These are phyloP conservation scores for Micromussa lordhowensis DNA, from an alignment of 92 coral and sea anemone genomes.

Conservation along the genomic window DNA sequence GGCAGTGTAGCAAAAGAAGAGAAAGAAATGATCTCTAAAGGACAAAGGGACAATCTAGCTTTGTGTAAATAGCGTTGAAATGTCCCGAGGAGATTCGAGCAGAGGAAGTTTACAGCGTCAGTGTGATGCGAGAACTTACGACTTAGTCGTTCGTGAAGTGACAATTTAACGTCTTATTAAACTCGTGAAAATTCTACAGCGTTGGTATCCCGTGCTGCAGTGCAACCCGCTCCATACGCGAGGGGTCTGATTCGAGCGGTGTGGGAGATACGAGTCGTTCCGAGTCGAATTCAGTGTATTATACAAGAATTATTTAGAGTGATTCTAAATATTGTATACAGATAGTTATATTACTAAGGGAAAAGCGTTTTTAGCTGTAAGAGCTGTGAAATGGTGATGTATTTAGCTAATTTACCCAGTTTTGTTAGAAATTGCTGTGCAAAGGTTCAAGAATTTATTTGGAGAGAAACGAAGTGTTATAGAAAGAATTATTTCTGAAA, in stretches of 20 bases:
- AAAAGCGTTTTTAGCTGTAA: background rate
- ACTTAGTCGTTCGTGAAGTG: background rate
- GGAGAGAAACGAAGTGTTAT: background rate
- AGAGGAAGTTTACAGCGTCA: background rate
- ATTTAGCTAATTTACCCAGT: background rate
- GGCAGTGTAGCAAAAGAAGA: background rate
- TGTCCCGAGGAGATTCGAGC: background rate
- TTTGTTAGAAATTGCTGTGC: background rate
- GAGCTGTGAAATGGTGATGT: background rate
- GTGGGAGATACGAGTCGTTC: background rate
- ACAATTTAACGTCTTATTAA: background rate
- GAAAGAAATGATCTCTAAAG: background rate
- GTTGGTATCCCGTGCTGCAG: constrained; percentile 5
- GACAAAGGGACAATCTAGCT: constrained; percentile 6
- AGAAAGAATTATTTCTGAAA: background rate
- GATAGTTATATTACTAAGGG: background rate
- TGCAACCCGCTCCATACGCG: background rate
- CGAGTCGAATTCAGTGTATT: background rate
- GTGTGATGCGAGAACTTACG: background rate
- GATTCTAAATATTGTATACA: background rate
- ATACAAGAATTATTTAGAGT: background rate
- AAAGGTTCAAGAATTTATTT: background rate
- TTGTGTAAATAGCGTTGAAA: background rate
- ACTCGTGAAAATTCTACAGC: background rate
- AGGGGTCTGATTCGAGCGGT: background rate